Base-by-base conservation (phyloP, 2,888 invertebrate species). In the Drosophila leonis region DNA sequence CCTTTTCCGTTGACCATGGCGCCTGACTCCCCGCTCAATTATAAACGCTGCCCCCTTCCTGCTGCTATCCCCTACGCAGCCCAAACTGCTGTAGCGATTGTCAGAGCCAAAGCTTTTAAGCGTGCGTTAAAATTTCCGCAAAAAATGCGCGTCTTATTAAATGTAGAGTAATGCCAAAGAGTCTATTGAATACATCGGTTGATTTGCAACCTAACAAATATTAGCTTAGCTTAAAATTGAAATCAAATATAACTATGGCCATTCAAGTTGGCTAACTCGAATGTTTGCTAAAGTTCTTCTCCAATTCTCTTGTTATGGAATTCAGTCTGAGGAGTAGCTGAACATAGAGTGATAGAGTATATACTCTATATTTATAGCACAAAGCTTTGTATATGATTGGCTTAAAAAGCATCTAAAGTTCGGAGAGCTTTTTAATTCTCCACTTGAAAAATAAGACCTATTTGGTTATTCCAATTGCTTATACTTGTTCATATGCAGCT, bases 1-100 rank as follows among this genome's bases (percentile, higher is more conserved):
- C 83, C 79, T 83, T 86, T 81, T 86, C 55, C 55, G 64, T 69
- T 88, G 86, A 83, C 88, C 83, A 85, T 88, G 88, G 83, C 88
- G 88, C 86, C 85, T 65, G 52, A 7, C 41, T 27, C 10, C 12
- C 29, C 46, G n/a, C 15, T 39, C 39, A 39, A 54, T 54, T 29
- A 54, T 54, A 18, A 27, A 10, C 54, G n/a, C 20, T 35, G 33
- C 13, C 10, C 10, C 33, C 18, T 13, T 2, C 24, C 33, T 15
- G 5, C 52, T 5, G 31, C 57, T 15, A 15, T 18, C 12, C 12
- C 20, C 24, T 10, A 1, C 10, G 20, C 29, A n/a, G 20, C 18
- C 24, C 10, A 8, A 8, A 35, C 24, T 20, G 44, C 13, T 39
- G 44, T 48, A 39, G 35, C 69, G 65, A 78, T 76, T 74, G 68